Evolutionary conservation across 2,888 invertebrate species (phyloP).

Genomic region (Lepidocyrtoides sp.): DNA sequence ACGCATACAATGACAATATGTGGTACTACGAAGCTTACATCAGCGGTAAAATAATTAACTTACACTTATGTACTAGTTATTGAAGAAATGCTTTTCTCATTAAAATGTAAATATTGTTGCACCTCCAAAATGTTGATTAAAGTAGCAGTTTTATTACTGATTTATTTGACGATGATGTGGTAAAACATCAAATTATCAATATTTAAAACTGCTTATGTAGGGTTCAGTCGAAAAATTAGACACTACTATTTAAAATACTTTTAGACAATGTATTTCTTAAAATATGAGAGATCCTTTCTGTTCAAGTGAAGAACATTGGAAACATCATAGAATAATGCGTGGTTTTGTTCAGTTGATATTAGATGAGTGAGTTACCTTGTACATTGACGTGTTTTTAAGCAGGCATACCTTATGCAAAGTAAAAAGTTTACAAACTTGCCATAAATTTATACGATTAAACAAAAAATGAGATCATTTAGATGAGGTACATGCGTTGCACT

Average conservation of each 20-base stretch:
- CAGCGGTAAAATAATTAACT: too few species aligned
- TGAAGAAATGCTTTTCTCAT: not conserved
- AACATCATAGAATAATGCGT: constrained; percentile 1
- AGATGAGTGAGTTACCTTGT: constrained; percentile 53
- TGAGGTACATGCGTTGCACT: constrained; percentile 56
- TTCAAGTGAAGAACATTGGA: constrained; percentile 3
- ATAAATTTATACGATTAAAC: not conserved
- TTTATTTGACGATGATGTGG: constrained; percentile 85
- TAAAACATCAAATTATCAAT: constrained; percentile 12
- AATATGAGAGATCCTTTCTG: constrained; percentile 32
- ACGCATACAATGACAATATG: too few species aligned
- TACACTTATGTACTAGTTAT: too few species aligned
- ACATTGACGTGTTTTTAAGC: constrained; percentile 23
- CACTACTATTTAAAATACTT: not conserved
- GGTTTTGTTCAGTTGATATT: constrained; percentile 31
- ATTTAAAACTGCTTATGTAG: not conserved
- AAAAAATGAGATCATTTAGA: constrained; percentile 50
- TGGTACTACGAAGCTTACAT: too few species aligned
- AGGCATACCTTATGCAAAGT: not conserved
- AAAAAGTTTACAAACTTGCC: not conserved
- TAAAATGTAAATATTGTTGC: constrained; percentile 67
- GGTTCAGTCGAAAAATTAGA: constrained; percentile 47
- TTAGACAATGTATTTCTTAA: constrained; percentile 16
- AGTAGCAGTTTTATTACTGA: constrained; percentile 48
- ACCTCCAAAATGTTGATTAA: constrained; percentile 70